Evolutionary conservation across 2,888 invertebrate genomes (phyloP), one percentile per base, ranked within the genome.

Genomic region (Orthosia incerta): DNA sequence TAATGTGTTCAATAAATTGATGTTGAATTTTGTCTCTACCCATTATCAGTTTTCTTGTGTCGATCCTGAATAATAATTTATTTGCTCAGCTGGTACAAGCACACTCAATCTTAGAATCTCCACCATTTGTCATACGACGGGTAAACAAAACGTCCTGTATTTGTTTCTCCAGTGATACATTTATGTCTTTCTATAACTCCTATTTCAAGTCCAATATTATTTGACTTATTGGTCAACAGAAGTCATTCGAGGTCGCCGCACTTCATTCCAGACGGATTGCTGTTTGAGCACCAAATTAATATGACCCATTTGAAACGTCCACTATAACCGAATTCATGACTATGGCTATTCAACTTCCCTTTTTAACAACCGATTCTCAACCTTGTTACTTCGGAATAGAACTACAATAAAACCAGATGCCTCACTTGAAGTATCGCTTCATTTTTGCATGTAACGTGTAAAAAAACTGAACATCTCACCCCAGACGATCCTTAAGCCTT

Each of bases 401-500:
- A 61, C 60, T 68, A 74, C 50, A 80, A 69, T 80, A 78, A 83
- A 56, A 74, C 67, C 46, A 62, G 31, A 69, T 55, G 74, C 74
- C 60, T 69, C 39, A 50, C 60, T 71, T 67, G 60, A 81, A 79
- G 72, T 69, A 69, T 82, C 48, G 68, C 72, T 75, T 82, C 74
- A 84, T 82, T 84, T 79, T 81, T 77, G 73, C 73, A 80, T 75
- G 75, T 71, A 70, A 72, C 69, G 55, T 62, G 64, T 83, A 80
- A 83, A 84, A 81, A 84, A 83, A 86, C 85, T 78, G 81, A 86
- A 85, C 86, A 86, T 82, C 82, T 79, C 83, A 84, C 86, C 88
- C 85, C 69, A 82, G 86, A 86, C 84, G 81, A 83, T 82, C 81
- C 87, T 88, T 83, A 86, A 88, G 87, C 82, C 88, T 82, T 83